A percentile compares a stretch with the other conserved stretches of the same genome.
phyloP scores from a whole-genome alignment of 2,113 vertebrate genomes.

The Prochilodus magdalenae region DNA sequence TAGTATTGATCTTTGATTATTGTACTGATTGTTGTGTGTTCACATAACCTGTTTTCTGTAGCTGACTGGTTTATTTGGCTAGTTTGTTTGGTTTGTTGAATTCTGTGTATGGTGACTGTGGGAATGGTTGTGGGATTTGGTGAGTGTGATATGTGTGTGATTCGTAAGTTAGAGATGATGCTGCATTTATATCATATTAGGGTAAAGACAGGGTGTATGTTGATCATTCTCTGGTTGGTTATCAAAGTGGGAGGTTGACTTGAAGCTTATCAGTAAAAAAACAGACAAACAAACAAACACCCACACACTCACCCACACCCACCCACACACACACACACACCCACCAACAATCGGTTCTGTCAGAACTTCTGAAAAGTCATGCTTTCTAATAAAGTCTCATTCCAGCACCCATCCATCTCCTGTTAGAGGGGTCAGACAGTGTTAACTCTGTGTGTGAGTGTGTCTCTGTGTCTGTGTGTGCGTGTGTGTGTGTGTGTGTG shows the following conservation, averaged over 20 bases:
- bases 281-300: conserved; percentile 1
- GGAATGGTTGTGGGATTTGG: no score
- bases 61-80: no score
- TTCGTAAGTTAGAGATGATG: no score
- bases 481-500: conserved; percentile 40
- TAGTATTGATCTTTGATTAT: no score
- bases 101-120: no score
- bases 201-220: background rate
- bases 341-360: conserved; percentile 18
- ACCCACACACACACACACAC: conserved; percentile 26
- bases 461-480: conserved; percentile 32
- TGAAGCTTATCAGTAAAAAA: background rate
- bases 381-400: conserved; percentile 59
- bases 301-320: conserved; percentile 23
- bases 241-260: background rate
- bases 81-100: no score
- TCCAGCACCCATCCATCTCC: conserved; percentile 52
- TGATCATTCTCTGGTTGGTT: background rate
- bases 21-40: no score
- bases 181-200: background rate
- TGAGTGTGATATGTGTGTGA: no score
- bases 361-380: conserved; percentile 56
- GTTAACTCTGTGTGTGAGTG: conserved; percentile 45
- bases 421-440: conserved; percentile 48
- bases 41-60: no score